Percentiles rank a stretch among this genome's conserved stretches.
These are phyloP conservation scores for Equus quagga DNA, from an alignment of 2,113 vertebrate species.

Conservation along the genomic window DNA sequence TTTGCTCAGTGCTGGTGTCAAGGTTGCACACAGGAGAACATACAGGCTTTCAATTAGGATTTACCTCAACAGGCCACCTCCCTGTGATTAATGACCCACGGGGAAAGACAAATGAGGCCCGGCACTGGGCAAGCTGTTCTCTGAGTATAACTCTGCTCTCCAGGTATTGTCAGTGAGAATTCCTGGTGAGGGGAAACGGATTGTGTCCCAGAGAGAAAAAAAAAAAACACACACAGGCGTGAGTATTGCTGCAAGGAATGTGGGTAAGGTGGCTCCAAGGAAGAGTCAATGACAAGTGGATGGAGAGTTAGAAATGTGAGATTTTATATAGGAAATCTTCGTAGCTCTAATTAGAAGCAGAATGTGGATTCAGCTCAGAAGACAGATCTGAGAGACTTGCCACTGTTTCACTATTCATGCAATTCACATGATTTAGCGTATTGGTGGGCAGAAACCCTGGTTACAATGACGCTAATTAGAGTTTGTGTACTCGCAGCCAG, in stretches of 20 bases:
- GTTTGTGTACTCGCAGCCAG: not conserved
- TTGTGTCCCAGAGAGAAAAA: conserved; percentile 37
- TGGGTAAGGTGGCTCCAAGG: not conserved
- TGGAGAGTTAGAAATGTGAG: conserved; percentile 32
- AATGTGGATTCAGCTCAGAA: conserved; percentile 44
- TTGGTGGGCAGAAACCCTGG: conserved; percentile 36
- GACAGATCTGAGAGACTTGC: conserved; percentile 12
- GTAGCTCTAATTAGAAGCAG: conserved; percentile 63
- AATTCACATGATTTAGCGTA: conserved; percentile 46
- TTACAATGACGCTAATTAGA: conserved; percentile 61
- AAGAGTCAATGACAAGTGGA: not conserved
- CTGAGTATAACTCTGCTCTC: conserved; percentile 63
- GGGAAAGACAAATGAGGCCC: conserved; percentile 75
- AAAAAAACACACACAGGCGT: not conserved
- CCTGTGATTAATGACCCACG: conserved; percentile 70
- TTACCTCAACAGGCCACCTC: conserved; percentile 67
- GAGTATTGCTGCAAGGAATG: not conserved
- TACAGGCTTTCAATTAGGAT: conserved; percentile 65
- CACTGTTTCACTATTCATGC: not conserved
- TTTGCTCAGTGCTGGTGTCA: not conserved
- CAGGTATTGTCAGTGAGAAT: conserved; percentile 62
- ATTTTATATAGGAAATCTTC: conserved; percentile 53
- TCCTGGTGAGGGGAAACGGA: conserved; percentile 66
- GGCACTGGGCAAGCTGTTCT: conserved; percentile 59
- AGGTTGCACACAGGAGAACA: conserved; percentile 47